Base-by-base conservation (phyloP, 1,140 invertebrate genomes). In the Rhyacophila brunnea region DNA sequence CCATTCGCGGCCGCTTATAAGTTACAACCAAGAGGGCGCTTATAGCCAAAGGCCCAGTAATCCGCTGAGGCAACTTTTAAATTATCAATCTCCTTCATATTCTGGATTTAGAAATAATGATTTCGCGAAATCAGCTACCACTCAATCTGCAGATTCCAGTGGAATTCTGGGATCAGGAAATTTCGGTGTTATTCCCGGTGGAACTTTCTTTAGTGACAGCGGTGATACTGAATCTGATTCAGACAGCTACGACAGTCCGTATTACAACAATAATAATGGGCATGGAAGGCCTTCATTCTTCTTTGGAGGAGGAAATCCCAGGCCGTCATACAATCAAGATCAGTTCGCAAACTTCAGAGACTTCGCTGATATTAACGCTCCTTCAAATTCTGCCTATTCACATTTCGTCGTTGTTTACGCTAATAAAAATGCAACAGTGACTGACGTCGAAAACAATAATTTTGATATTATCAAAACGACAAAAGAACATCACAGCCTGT, bases 271-370 rank as follows among this genome's bases (percentile, higher is more conserved):
- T 28, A 83, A 86, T 42, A 87, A 87, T 34, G 83, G 84, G 0
- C 85, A 86, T 58, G 84, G 84, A 1, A 74, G 87, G 47, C 85
- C 85, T 3, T 80, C 83, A 1, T 72, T 78, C 6, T 81, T 81
- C 42, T 80, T 83, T n/a, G 81, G 71, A n/a, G 73, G 77, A 38
- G 72, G 74, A 0, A 83, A 82, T 49, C 79, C 80, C 6, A 73
- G 82, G 67, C 83, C 84, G 0, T 78, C 81, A 56, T 82, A 81
- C 60, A 83, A 85, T 34, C 86, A 83, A 66, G 82, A 90, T 65
- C 89, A 90, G 67, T 93, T 93, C 66, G 89, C 90, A 2, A 92
- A 93, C 68, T 93, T 93, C 76, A 82, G 89, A 58, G 91, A 93
- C 67, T 93, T 93, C 67, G 91, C 91, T 0, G 91, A 93, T 65